Conservation (phyloP, 2,797 vertebrate genomes). For the Microchirus variegatus region DNA sequence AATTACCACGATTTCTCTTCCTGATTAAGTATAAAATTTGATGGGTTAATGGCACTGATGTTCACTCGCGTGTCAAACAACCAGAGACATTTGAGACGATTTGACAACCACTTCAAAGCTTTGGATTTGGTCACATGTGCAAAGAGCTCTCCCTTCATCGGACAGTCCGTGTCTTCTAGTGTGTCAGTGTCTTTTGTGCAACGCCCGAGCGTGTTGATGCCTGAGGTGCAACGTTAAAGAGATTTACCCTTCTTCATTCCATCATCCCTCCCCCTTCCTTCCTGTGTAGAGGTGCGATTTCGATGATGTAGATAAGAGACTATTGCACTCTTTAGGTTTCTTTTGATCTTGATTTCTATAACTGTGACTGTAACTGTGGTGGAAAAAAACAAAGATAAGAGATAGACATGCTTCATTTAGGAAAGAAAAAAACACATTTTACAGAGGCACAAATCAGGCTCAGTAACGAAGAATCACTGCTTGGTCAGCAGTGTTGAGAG, state of each 20-base stretch:
- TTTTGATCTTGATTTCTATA: constrained; percentile 76
- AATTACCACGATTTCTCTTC: constrained; percentile 81
- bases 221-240: constrained; percentile 69
- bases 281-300: constrained; percentile 73
- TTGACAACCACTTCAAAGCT: constrained; percentile 38
- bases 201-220: constrained; percentile 68
- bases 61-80: constrained; percentile 59
- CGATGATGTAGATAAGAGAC: constrained; percentile 76
- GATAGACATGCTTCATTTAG: constrained; percentile 71
- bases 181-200: constrained; percentile 66
- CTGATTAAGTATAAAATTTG: constrained; percentile 70
- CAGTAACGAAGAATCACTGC: constrained; percentile 51
- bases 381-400: constrained; percentile 72
- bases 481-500: constrained; percentile 32
- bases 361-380: constrained; percentile 76
- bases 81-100: constrained; percentile 57
- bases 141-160: constrained; percentile 66
- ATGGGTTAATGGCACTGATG: constrained; percentile 58
- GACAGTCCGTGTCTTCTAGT: constrained; percentile 65
- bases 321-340: constrained; percentile 76
- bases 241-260: constrained; percentile 41
- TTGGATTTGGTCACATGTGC: constrained; percentile 68
- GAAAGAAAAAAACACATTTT: constrained; percentile 37
- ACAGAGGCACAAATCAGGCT: constrained; percentile 55
- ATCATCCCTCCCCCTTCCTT: constrained; percentile 18